Evolutionary conservation across 1,140 invertebrate genomes (phyloP).

Genomic region (Neodiprion pinetum): DNA sequence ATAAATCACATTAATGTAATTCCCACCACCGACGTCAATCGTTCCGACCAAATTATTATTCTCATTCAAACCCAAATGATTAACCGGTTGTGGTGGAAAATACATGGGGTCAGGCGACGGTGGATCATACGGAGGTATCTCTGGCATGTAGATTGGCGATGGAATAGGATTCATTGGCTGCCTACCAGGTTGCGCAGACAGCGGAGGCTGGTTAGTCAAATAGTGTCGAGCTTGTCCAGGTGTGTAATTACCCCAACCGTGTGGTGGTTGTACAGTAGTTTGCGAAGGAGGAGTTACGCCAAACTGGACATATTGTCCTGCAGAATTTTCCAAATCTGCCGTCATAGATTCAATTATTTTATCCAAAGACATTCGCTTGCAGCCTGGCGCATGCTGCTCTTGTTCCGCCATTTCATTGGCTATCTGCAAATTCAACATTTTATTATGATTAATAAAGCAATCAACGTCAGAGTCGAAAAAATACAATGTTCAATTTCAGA

Average conservation of each 20-base stretch:
- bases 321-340: constrained; percentile 65
- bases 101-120: constrained; percentile 46
- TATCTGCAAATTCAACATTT: not conserved
- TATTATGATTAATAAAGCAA: not conserved
- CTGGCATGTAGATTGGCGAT: constrained; percentile 49
- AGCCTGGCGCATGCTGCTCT: constrained; percentile 43
- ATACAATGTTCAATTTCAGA: no score
- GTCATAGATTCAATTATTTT: constrained; percentile 71
- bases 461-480: no score
- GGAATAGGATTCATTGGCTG: constrained; percentile 45
- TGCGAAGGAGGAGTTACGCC: constrained; percentile 59
- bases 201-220: constrained; percentile 34
- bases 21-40: constrained; percentile 60
- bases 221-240: constrained; percentile 44
- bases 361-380: constrained; percentile 61
- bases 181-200: constrained; percentile 42
- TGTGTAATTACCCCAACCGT: constrained; percentile 53
- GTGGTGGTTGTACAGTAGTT: constrained; percentile 32
- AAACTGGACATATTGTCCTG: constrained; percentile 67
- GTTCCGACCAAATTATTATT: constrained; percentile 58
- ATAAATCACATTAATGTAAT: constrained; percentile 61
- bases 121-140: constrained; percentile 44
- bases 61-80: constrained; percentile 55
- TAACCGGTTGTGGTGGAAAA: constrained; percentile 51
- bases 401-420: constrained; percentile 48